These are phyloP conservation scores for Phocoena phocoena DNA, from an alignment of 2,113 vertebrate species.

Conservation along the genomic window DNA sequence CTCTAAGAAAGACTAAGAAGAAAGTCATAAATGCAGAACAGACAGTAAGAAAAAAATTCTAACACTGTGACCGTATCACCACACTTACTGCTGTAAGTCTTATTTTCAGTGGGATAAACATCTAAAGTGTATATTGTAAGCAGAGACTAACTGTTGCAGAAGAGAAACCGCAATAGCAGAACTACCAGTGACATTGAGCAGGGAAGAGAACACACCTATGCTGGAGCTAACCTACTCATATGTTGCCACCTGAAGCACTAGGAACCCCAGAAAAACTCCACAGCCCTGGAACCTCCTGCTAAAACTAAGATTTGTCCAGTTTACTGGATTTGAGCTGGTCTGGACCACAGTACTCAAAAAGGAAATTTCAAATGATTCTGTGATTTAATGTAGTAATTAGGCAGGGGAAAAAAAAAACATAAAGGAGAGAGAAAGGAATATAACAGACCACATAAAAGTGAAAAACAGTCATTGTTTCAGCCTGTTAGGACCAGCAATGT, in stretches of 20 bases:
- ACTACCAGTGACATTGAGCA: background rate
- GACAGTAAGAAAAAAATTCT: background rate
- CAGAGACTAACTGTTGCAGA: background rate
- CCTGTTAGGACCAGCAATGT: background rate
- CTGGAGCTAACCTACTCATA: slow-evolving; percentile 43
- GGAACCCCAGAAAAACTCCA: slow-evolving; percentile 8
- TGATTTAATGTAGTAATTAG: slow-evolving; percentile 12
- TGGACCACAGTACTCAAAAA: slow-evolving; percentile 24
- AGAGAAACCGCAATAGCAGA: background rate
- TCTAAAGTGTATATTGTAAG: background rate
- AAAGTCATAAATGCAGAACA: background rate
- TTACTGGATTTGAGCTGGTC: slow-evolving; percentile 41
- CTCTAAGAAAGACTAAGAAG: background rate
- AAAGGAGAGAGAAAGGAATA: slow-evolving; percentile 10
- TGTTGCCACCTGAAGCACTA: slow-evolving; percentile 51
- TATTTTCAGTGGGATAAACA: background rate
- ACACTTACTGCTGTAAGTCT: background rate
- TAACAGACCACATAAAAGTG: background rate
- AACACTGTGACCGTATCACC: background rate
- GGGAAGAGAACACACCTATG: slow-evolving; percentile 48
- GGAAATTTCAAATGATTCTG: slow-evolving; percentile 9
- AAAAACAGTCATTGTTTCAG: background rate
- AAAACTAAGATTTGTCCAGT: slow-evolving; percentile 67
- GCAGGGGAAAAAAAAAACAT: background rate
- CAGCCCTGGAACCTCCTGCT: slow-evolving; percentile 77